A percentile compares a stretch with the other conserved stretches of the same genome.
Evolutionary conservation across 1,140 invertebrate genomes (phyloP).

Genomic region (Plectrocnemia conspersa): DNA sequence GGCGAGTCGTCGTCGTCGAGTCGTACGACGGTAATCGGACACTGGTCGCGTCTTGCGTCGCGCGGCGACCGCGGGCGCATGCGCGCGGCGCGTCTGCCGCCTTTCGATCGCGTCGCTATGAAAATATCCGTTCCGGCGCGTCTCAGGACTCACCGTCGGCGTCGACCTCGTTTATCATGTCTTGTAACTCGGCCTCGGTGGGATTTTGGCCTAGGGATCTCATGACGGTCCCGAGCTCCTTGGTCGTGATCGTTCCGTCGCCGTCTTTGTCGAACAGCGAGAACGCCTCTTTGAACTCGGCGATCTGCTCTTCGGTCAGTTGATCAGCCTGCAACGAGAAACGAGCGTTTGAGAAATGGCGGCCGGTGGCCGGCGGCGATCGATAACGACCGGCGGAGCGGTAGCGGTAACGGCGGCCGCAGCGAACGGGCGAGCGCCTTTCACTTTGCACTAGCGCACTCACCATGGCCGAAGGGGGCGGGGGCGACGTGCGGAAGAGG

Average conservation of each 20-base stretch:
- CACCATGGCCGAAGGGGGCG: background rate
- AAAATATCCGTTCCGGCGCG: background rate
- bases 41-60: background rate
- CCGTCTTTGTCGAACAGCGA: slow-evolving; percentile 99
- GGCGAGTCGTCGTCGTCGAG: background rate
- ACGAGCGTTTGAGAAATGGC: background rate
- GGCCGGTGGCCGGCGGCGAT: too few relatives aligned
- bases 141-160: slow-evolving; percentile 78
- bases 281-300: slow-evolving; percentile 99
- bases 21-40: background rate
- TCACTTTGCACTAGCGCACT: background rate
- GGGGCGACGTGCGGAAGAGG: background rate
- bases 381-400: too few relatives aligned
- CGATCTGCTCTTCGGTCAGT: slow-evolving; percentile 96
- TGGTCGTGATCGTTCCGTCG: slow-evolving; percentile 99
- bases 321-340: slow-evolving; percentile 79
- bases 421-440: background rate
- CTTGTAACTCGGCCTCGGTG: slow-evolving; percentile 98
- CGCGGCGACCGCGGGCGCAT: background rate
- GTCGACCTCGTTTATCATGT: slow-evolving; percentile 99
- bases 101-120: background rate
- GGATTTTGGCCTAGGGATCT: slow-evolving; percentile 98
- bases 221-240: slow-evolving; percentile 99
- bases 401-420: too few relatives aligned
- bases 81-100: slow-evolving; percentile 1